Evolutionary conservation across 2,113 vertebrate genomes (phyloP), one percentile per base, ranked within the genome.

Genomic region (Pomatostomus ruficeps): DNA sequence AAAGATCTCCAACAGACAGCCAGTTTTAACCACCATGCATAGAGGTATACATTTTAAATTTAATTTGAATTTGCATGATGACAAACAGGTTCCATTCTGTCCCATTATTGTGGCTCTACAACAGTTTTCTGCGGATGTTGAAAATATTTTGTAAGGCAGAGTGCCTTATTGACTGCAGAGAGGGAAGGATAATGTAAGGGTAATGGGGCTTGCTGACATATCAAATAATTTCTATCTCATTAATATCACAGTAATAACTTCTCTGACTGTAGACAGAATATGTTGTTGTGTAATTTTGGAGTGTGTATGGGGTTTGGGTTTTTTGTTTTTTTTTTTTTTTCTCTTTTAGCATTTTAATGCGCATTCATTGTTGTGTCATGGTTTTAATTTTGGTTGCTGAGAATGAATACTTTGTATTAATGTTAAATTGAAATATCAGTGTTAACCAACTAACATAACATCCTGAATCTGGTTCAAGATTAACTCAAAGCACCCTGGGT

Each of bases 221-320:
- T 42, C 6, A 83, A 33, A 49, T 42, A 42, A 51, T 42, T 65
- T 87, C 9, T 74, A 10, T 16, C 6, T 57, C 52, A 52, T 38
- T 89, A 70, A 42, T 57, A 57, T 33, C 4, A 5, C 45, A 45
- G 21, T 43, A 59, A 25, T 48, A 54, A n/a, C 25, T 73, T 73
- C 55, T 93, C 35, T 62, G 55, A 70, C 20, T 68, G 7, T 33
- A 45, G 42, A 51, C 22, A 75, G 14, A 62, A 31, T 65, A 29
- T 52, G 11, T 15, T 59, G 7, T 51, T 59, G 54, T 9, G 29
- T 75, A n/a, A 49, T 74, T 71, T 71, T 11, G 25, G 6, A 9
- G 6, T 0, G 3, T 6, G 6, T 14, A 52, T 38, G 9, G 1
- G 4, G 8, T 33, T 54, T 48, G 11, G 10, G 0, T 2, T 5